A percentile compares a stretch with the other conserved stretches of the same genome.
Evolutionary conservation across 2,888 invertebrate genomes (phyloP).

Genomic region (Hydriomena furcata): DNA sequence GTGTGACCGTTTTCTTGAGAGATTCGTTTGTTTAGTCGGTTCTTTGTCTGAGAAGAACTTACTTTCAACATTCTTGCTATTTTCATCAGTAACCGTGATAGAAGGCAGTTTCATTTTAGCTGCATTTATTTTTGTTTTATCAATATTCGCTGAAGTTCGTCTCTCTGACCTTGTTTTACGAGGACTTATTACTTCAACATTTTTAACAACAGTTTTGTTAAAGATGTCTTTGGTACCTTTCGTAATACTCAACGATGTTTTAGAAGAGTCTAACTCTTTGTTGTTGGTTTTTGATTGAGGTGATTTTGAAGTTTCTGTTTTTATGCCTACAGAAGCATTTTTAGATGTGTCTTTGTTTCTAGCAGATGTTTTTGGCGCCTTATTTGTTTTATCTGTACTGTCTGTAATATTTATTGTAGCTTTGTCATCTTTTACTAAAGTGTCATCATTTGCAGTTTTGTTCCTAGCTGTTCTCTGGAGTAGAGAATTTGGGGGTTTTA

Average conservation of each 20-base stretch:
- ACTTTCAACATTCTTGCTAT: conserved; percentile 49
- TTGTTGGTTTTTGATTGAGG: conserved; percentile 12
- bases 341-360: conserved; percentile 22
- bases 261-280: conserved; percentile 5
- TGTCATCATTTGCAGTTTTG: conserved; percentile 19
- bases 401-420: not conserved
- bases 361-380: not conserved
- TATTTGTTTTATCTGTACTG: not conserved
- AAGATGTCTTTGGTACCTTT: conserved; percentile 7
- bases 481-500: not conserved
- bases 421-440: not conserved
- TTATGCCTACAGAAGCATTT: conserved; percentile 13
- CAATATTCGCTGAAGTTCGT: not conserved
- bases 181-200: conserved; percentile 10
- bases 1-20: conserved; percentile 42
- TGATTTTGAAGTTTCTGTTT: conserved; percentile 14
- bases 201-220: not conserved
- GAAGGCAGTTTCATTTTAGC: conserved; percentile 42
- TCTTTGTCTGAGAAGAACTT: conserved; percentile 49
- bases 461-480: conserved; percentile 7
- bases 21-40: conserved; percentile 34
- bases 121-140: conserved; percentile 15
- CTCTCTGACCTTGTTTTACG: conserved; percentile 33
- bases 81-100: conserved; percentile 52
- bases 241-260: conserved; percentile 15